Percentiles rank a stretch among this genome's conserved stretches.
Evolutionary conservation across 2,888 invertebrate species (phyloP).

Genomic region (Elegia similella): DNA sequence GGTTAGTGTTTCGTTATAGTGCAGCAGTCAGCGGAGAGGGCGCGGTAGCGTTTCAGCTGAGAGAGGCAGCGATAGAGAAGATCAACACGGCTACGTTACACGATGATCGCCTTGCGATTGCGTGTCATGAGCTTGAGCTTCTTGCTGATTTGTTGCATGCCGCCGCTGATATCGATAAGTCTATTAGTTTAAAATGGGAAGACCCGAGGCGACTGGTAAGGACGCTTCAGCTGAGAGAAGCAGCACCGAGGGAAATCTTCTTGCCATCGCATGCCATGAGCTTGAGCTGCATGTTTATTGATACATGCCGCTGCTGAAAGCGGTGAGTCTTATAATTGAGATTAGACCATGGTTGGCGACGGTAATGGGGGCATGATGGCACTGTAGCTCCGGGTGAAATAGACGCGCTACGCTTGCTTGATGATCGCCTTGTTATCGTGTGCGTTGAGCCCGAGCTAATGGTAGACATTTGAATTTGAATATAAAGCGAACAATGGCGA

Average conservation of each 20-base stretch:
- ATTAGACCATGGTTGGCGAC: no score
- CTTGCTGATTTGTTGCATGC: slow-evolving; percentile 87
- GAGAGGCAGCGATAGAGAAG: slow-evolving; percentile 80
- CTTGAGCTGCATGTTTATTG: slow-evolving; percentile 87
- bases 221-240: slow-evolving; percentile 83
- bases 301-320: slow-evolving; percentile 85
- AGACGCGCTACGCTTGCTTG: no score
- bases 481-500: no score
- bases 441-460: no score
- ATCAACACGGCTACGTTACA: slow-evolving; percentile 68
- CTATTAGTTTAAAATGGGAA: neutral
- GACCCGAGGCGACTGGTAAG: slow-evolving; percentile 73
- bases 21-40: slow-evolving; percentile 73
- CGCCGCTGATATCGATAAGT: slow-evolving; percentile 78
- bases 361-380: no score
- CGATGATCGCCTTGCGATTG: slow-evolving; percentile 86
- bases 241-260: slow-evolving; percentile 81
- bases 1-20: slow-evolving; percentile 41
- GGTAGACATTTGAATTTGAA: no score
- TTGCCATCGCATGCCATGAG: slow-evolving; percentile 88
- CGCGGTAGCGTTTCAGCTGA: slow-evolving; percentile 82
- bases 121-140: slow-evolving; percentile 88
- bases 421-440: no score
- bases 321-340: no score
- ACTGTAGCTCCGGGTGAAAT: no score